These are phyloP conservation scores for Oophaga pumilio DNA, from an alignment of 2,113 vertebrate species.

Conservation along the genomic window DNA sequence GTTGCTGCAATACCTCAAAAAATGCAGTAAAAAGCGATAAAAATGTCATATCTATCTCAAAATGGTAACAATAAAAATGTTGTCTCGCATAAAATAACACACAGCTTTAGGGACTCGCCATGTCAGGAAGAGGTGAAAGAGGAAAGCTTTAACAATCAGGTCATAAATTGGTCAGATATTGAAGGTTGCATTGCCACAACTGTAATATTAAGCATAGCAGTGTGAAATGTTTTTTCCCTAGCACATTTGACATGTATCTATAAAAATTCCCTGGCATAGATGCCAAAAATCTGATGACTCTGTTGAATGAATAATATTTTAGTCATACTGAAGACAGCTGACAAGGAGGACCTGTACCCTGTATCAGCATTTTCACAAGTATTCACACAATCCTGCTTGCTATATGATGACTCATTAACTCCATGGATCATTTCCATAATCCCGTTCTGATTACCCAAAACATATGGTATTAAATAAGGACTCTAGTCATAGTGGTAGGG, in stretches of 20 bases:
- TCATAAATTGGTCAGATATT: neutral
- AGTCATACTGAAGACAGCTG: constrained; percentile 5
- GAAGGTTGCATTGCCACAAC: neutral
- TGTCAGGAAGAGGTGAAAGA: neutral
- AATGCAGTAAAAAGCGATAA: no score
- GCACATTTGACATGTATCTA: constrained; percentile 29
- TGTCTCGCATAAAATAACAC: no score
- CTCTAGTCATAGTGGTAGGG: neutral
- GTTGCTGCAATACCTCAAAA: no score
- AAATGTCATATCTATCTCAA: no score
- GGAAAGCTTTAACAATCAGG: neutral
- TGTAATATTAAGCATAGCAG: neutral
- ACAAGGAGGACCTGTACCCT: neutral
- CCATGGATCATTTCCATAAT: neutral
- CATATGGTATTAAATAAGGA: neutral
- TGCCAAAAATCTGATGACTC: constrained; percentile 6
- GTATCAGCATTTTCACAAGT: neutral
- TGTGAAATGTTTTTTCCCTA: constrained; percentile 2
- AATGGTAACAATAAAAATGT: no score
- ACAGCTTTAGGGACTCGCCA: no score
- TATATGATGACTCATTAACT: neutral
- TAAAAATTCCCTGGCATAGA: constrained; percentile 5
- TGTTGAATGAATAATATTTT: constrained; percentile 33
- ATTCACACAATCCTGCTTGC: neutral
- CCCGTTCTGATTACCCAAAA: constrained; percentile 3